Evolutionary conservation across 2,113 vertebrate species (phyloP), one percentile per base, ranked within the genome.

Genomic region (Aptenodytes patagonicus): DNA sequence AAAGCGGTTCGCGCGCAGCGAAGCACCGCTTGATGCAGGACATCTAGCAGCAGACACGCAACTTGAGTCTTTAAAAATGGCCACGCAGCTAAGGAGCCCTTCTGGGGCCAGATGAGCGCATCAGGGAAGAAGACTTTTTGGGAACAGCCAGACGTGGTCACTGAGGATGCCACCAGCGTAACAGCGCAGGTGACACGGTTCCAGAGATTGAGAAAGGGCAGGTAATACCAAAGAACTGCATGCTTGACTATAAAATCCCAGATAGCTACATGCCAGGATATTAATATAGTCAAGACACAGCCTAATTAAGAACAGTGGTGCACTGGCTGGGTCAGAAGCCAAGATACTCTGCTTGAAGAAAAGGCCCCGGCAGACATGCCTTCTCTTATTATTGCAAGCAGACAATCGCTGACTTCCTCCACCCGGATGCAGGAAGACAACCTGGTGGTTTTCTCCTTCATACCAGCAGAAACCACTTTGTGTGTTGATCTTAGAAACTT

Each of bases 371-470:
- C 87, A 94, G 91, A 91, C 91, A 88, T 91, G 78, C 70, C 94
- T 95, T n/a, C 80, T 84, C 85, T 79, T 73, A 93, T 93, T 95
- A 93, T 40, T 97, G 78, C 91, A 88, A 69, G 87, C 93, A 94
- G 94, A 95, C 96, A 97, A 95, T 95, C 66, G 46, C 91, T n/a
- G 87, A 88, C 87, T 95, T 96, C 95, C 94, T 95, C 78, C 82
- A 70, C 42, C 95, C 46, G 32, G 95, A 91, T 81, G 75, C 94
- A 94, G 93, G 91, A 96, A 95, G 95, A 93, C 89, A 95, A 93
- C 93, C 94, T 96, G 93, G 93, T 97, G 92, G 93, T 96, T 97
- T 97, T 95, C 89, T 93, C 93, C 70, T 42, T 95, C 91, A 85
- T 90, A 93, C 84, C 61, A 0, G 89, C 93, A 95, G 89, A 95